Percentiles rank a stretch among this genome's conserved stretches.
Conservation (phyloP, 2,113 vertebrate species). For the Emydura subglobosa region DNA sequence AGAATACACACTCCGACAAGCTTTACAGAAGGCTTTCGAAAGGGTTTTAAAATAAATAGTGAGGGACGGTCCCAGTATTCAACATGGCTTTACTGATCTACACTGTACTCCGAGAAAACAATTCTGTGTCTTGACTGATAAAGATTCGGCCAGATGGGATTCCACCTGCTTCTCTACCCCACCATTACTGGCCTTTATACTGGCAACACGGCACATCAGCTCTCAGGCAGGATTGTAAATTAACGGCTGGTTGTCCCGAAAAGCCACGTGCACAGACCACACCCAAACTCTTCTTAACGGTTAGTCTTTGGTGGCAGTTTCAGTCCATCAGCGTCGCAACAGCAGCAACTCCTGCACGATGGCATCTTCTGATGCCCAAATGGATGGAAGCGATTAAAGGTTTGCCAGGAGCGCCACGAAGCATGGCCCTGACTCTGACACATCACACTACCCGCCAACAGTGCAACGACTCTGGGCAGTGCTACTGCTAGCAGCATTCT, state of each 20-base stretch:
- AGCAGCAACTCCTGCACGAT: not conserved
- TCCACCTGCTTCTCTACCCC: not conserved
- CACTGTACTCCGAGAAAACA: not conserved
- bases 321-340: not conserved
- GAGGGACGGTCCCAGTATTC: not conserved
- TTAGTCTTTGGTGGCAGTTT: too few relatives aligned
- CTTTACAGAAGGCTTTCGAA: not conserved
- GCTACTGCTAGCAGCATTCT: not conserved
- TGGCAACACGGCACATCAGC: not conserved
- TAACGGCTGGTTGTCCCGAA: too few relatives aligned
- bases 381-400: too few relatives aligned
- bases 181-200: fast-evolving
- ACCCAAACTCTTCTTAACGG: too few relatives aligned
- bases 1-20: fast-evolving
- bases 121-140: not conserved
- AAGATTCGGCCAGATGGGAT: not conserved
- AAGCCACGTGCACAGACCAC: too few relatives aligned
- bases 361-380: too few relatives aligned
- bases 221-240: not conserved
- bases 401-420: too few relatives aligned
- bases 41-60: not conserved
- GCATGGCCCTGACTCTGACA: not conserved
- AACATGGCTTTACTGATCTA: not conserved
- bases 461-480: not conserved
- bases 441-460: too few relatives aligned